Evolutionary conservation across 2,888 invertebrate genomes (phyloP).

Genomic region (Stomorhina lunata): DNA sequence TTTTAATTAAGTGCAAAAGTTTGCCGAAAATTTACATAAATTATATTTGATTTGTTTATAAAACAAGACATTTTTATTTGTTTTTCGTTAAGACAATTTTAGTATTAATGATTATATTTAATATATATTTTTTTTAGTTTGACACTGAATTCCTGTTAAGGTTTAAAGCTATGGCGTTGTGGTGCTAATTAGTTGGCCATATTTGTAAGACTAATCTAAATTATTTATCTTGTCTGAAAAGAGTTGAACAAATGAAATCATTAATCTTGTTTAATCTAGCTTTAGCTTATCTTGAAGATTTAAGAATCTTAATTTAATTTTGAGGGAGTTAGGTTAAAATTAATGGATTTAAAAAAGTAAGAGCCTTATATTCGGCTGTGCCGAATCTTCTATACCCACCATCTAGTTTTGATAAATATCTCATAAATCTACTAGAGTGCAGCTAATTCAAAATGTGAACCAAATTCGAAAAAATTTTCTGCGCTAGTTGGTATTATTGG

Average conservation of each 20-base stretch:
- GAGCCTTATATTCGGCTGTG: too few species aligned
- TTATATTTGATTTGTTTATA: background rate
- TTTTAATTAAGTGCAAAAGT: constrained; percentile 30
- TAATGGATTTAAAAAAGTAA: too few species aligned
- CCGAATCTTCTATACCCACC: too few species aligned
- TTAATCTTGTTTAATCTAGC: background rate
- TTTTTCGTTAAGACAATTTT: background rate
- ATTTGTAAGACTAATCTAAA: background rate
- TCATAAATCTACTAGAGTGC: too few species aligned
- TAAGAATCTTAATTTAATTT: too few species aligned
- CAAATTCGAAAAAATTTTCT: too few species aligned
- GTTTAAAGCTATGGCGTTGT: background rate
- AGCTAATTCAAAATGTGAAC: too few species aligned
- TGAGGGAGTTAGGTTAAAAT: too few species aligned
- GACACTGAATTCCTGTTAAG: background rate
- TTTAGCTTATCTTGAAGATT: background rate
- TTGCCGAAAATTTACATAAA: background rate
- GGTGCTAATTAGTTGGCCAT: constrained; percentile 15
- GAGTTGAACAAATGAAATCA: constrained; percentile 9
- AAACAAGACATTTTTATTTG: background rate
- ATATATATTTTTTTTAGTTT: background rate
- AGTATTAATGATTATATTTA: background rate
- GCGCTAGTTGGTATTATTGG: too few species aligned
- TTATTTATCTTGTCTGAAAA: background rate
- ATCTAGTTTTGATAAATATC: too few species aligned